These are phyloP conservation scores for Asobara japonica DNA, from an alignment of 1,140 invertebrate genomes.

Conservation along the genomic window DNA sequence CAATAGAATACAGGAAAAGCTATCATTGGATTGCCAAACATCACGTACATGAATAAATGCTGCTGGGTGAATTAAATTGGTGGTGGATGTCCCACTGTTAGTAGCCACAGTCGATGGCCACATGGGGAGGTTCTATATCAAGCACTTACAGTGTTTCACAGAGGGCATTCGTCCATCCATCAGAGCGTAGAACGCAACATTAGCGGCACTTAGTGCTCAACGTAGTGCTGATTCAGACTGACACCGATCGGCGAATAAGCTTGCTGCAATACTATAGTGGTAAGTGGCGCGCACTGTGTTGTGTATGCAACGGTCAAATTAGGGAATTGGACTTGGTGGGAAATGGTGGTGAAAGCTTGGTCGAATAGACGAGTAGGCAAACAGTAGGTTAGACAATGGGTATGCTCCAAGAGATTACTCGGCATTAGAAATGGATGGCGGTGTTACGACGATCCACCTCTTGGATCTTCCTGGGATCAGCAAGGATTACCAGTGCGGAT, in stretches of 20 bases:
- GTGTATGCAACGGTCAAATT: conserved; percentile 16
- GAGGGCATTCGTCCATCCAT: conserved; percentile 39
- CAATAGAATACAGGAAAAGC: neutral
- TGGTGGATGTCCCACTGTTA: conserved; percentile 1
- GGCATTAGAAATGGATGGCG: conserved; percentile 58
- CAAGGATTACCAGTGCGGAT: conserved; percentile 54
- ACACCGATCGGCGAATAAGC: conserved; percentile 41
- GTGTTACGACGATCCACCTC: conserved; percentile 45
- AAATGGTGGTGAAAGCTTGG: conserved; percentile 2
- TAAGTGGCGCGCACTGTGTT: neutral
- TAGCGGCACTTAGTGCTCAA: conserved; percentile 53
- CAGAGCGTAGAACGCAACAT: conserved; percentile 44
- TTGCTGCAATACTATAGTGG: neutral
- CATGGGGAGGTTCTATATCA: neutral
- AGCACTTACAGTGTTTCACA: neutral
- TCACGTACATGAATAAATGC: conserved; percentile 3
- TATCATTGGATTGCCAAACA: neutral
- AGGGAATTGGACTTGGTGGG: neutral
- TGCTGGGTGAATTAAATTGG: neutral
- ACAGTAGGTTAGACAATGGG: conserved; percentile 32
- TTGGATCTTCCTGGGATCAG: conserved; percentile 51
- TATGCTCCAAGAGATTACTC: conserved; percentile 47
- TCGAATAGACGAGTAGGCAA: conserved; percentile 32
- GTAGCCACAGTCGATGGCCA: neutral
- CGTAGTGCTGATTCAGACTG: conserved; percentile 54